Evolutionary conservation across 2,113 vertebrate genomes (phyloP).

Genomic region (Petaurus breviceps): DNA sequence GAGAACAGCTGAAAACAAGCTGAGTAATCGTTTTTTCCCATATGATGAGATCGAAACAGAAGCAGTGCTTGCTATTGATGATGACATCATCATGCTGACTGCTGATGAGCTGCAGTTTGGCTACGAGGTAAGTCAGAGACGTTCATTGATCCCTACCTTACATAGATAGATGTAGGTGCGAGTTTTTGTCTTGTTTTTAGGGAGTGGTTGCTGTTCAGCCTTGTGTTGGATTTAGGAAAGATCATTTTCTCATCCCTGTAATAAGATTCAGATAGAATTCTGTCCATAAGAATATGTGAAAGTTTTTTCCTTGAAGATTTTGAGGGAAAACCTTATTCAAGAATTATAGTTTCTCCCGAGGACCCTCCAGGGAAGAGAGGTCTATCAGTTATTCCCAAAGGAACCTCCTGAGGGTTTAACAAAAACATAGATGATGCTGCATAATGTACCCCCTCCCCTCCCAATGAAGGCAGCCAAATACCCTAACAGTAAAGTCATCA

Average conservation of each 20-base stretch:
- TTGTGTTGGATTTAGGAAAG: not conserved
- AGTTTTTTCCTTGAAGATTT: not conserved
- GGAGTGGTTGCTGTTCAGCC: not conserved
- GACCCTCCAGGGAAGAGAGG: conserved; percentile 32
- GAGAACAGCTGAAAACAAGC: conserved; percentile 95
- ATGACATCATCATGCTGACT: conserved; percentile 99
- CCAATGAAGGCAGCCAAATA: not conserved
- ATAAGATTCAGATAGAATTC: not conserved
- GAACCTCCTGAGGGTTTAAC: not conserved
- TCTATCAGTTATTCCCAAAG: conserved; percentile 31
- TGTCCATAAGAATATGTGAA: fast-evolving
- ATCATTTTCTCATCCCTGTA: not conserved
- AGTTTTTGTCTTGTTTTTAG: not conserved
- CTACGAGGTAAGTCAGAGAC: conserved; percentile 90
- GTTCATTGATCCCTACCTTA: fast-evolving
- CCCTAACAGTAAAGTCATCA: conserved; percentile 35
- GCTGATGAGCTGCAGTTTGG: conserved; percentile 98
- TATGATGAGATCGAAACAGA: conserved; percentile 98
- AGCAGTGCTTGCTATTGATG: conserved; percentile 96
- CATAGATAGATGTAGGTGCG: not conserved
- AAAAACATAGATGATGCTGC: conserved; percentile 41
- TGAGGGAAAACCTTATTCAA: not conserved
- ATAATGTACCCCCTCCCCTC: not conserved
- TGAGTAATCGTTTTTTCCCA: conserved; percentile 99
- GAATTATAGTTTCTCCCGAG: not conserved